Conservation (phyloP, 1,140 invertebrate species). For the Brachionus sp. region DNA sequence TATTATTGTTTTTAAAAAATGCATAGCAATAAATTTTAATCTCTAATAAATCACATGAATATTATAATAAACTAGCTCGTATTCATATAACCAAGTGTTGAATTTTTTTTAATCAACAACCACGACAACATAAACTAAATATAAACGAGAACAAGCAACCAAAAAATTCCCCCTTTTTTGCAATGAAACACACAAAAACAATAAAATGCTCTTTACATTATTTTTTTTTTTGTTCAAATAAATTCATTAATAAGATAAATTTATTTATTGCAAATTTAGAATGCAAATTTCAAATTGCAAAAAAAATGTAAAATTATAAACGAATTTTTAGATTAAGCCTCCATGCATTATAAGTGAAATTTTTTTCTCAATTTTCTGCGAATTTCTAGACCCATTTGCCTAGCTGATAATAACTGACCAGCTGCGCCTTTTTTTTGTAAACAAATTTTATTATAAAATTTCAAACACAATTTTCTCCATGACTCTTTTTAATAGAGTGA, state of each 20-base stretch:
- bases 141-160: slow-evolving; percentile 1
- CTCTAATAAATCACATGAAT: slow-evolving; percentile 1
- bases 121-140: slow-evolving; percentile 1
- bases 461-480: not conserved
- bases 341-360: not conserved
- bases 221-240: not conserved
- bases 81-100: not conserved
- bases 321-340: not conserved
- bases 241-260: not conserved
- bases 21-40: slow-evolving; percentile 11
- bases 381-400: not conserved
- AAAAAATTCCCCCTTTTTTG: not conserved
- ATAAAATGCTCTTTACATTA: not conserved
- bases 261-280: slow-evolving; percentile 10
- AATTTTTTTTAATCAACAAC: not conserved
- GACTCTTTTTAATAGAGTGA: not conserved
- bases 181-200: slow-evolving; percentile 1
- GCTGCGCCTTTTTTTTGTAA: too few species aligned
- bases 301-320: not conserved
- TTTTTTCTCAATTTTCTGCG: not conserved
- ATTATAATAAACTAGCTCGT: not conserved
- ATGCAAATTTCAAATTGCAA: slow-evolving; percentile 16
- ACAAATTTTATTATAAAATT: not conserved
- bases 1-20: not conserved
- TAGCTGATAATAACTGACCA: not conserved